Base-by-base conservation (phyloP, 1,140 invertebrate species). In the Gryllus bimaculatus region DNA sequence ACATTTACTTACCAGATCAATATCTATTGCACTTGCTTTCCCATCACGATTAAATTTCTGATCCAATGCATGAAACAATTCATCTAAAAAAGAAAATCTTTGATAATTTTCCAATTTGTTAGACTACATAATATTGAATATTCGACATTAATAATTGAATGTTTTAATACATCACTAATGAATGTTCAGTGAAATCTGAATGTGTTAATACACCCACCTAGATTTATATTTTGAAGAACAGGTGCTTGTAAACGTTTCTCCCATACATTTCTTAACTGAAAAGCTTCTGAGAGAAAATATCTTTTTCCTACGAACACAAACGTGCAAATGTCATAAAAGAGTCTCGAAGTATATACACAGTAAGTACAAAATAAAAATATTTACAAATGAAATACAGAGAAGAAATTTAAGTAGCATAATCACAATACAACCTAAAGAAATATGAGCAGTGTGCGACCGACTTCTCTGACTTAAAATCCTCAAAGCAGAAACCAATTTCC, bases 241-340 rank as follows among this genome's bases (percentile, higher is more conserved):
- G 91, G 85, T 8, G 87, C 87, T n/a, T 90, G 84, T 4, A 91
- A 84, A 80, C 92, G 85, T 39, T 85, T 83, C 80, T 90, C 88
- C 93, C 93, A 94, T 78, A 87, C 87, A 79, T 92, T 88, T 48
- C 86, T 84, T 82, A 92, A 93, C 81, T 88, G 85, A 84, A 93
- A 94, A 8, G 90, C 88, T 81, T 91, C 88, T 0, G 92, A 90
- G 54, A 94, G 82, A 84, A 89, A 90, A 7, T 85, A 87, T 81
- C 86, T 83, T 39, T 78, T 80, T 13, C 73, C 78, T 81, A 54
- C 39, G 77, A 78, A 7, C 48, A 13, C 81, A 12, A 10, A 83
- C 81, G 18, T 18, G 10, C 18, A 13, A 66, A 66, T 66, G 1
- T 13, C 0, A 66, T 66, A 66, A 10, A 66, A 66, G 10, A 66